Conservation (phyloP, 1,140 invertebrate genomes). For the Proales similis region DNA sequence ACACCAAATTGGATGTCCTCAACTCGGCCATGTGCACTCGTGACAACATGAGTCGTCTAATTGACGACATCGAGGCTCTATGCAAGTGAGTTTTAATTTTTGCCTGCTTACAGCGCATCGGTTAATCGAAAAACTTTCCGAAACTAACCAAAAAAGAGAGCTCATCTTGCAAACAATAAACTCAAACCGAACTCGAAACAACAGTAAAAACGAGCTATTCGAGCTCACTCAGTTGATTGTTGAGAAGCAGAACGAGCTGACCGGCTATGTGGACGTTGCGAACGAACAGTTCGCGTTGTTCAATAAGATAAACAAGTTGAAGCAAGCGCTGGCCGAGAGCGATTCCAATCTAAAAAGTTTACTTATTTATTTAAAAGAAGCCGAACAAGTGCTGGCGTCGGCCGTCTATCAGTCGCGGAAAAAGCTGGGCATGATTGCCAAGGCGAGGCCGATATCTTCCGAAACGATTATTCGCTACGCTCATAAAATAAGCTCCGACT, state of each 20-base stretch:
- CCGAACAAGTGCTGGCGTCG: slow-evolving; percentile 25
- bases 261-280: slow-evolving; percentile 8
- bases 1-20: slow-evolving; percentile 8
- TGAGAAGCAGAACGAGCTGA: slow-evolving; percentile 24
- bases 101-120: neutral
- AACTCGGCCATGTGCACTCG: slow-evolving; percentile 24
- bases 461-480: slow-evolving; percentile 27
- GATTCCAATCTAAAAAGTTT: slow-evolving; percentile 29
- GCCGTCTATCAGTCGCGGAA: slow-evolving; percentile 28
- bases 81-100: neutral
- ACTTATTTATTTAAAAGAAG: slow-evolving; percentile 26
- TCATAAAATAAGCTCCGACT: slow-evolving; percentile 14
- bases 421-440: slow-evolving; percentile 23
- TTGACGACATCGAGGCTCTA: slow-evolving; percentile 19
- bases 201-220: slow-evolving; percentile 23
- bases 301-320: slow-evolving; percentile 13
- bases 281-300: slow-evolving; percentile 2
- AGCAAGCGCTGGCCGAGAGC: slow-evolving; percentile 1
- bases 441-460: slow-evolving; percentile 6
- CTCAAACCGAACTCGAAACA: neutral
- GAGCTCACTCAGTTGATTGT: slow-evolving; percentile 24
- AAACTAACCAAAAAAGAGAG: no score
- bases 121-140: no score
- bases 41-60: slow-evolving; percentile 14
- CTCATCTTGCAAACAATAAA: slow-evolving; percentile 10